A percentile compares a stretch with the other conserved stretches of the same genome.
phyloP scores from a whole-genome alignment of 1,140 invertebrate species.

The Thereuonema tuberculata region DNA sequence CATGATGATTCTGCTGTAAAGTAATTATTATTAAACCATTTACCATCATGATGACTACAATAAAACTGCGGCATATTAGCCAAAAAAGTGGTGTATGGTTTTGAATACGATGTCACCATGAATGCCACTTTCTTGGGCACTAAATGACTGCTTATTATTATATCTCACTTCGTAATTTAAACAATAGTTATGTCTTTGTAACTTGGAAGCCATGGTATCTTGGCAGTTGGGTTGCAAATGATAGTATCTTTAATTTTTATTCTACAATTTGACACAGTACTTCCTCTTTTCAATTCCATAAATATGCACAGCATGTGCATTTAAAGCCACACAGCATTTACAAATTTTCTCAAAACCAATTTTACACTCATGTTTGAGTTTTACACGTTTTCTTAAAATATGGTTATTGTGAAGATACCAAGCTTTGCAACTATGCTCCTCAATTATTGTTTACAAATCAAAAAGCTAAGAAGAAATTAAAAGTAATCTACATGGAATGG shows the following conservation, averaged over 20 bases:
- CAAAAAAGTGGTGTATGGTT: background rate
- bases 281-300: background rate
- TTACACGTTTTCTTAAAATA: background rate
- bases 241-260: background rate
- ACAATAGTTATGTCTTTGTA: background rate
- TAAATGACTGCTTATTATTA: background rate
- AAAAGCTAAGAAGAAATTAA: no score
- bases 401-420: background rate
- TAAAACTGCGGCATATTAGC: background rate
- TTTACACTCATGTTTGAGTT: background rate
- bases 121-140: background rate
- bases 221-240: background rate
- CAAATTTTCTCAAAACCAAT: background rate
- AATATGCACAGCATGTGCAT: background rate
- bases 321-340: no score
- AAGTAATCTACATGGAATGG: no score
- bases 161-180: no score
- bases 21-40: background rate
- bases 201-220: background rate
- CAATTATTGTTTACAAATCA: no score
- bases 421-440: no score
- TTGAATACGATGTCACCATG: background rate
- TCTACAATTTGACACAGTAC: background rate
- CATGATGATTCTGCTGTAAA: background rate
- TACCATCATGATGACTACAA: background rate